These are phyloP conservation scores for Brenthis hecate DNA, from an alignment of 2,888 invertebrate species.

Conservation along the genomic window DNA sequence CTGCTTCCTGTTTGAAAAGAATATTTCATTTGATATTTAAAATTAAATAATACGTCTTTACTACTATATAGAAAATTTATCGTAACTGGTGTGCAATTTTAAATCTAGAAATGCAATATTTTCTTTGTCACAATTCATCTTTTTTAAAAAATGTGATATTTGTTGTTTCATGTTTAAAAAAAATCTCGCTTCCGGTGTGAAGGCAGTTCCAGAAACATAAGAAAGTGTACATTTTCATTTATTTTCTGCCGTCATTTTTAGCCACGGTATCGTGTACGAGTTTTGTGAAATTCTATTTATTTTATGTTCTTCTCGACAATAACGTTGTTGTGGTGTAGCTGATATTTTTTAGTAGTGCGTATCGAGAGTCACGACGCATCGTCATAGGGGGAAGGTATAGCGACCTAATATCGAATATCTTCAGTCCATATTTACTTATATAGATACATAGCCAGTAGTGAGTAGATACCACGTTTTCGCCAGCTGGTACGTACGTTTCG, in stretches of 20 bases:
- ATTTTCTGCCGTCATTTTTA: conserved; percentile 79
- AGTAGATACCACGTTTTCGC: conserved; percentile 78
- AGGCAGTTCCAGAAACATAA: conserved; percentile 77
- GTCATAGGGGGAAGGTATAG: conserved; percentile 76
- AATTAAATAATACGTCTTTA: conserved; percentile 12
- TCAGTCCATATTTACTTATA: conserved; percentile 69
- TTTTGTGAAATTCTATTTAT: conserved; percentile 68
- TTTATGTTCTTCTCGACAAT: conserved; percentile 63
- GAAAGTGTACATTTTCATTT: conserved; percentile 80
- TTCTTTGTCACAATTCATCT: conserved; percentile 50
- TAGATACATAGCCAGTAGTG: conserved; percentile 57
- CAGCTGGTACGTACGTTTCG: conserved; percentile 78
- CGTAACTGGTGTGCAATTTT: conserved; percentile 36
- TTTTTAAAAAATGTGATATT: conserved; percentile 57
- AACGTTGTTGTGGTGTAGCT: conserved; percentile 53
- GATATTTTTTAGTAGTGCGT: conserved; percentile 49
- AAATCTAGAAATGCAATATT: conserved; percentile 69
- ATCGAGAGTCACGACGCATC: conserved; percentile 63
- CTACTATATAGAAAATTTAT: conserved; percentile 23
- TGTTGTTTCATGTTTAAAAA: conserved; percentile 65
- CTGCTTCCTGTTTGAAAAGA: conserved; percentile 41
- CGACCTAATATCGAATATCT: conserved; percentile 72
- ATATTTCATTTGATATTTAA: conserved; percentile 27
- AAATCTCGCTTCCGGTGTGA: conserved; percentile 77
- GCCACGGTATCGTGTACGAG: conserved; percentile 66